These are phyloP conservation scores for Decapterus maruadsi DNA, from an alignment of 2,797 vertebrate genomes.

Conservation along the genomic window DNA sequence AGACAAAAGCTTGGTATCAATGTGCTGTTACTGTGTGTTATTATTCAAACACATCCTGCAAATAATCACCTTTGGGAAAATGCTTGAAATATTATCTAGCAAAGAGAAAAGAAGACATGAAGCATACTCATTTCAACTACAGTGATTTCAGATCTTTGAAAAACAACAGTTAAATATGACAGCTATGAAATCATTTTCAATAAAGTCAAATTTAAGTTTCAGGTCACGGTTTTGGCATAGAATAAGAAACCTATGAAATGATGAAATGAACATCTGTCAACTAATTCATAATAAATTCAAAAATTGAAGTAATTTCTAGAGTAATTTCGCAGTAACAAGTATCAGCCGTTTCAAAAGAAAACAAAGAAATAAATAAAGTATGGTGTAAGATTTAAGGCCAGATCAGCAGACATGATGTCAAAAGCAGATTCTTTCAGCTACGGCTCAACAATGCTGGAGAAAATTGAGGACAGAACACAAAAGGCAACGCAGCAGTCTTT, in stretches of 20 bases:
- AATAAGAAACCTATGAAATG: not conserved
- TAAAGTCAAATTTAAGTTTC: not conserved
- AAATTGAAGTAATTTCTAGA: not conserved
- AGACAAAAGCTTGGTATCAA: slow-evolving; percentile 25
- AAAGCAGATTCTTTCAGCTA: not conserved
- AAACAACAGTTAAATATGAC: not conserved
- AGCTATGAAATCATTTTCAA: not conserved
- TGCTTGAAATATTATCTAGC: not conserved
- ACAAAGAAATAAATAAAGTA: not conserved
- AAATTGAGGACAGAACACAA: not conserved
- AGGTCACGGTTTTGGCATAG: not conserved
- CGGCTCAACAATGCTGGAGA: not conserved
- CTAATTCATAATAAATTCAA: not conserved
- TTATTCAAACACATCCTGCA: slow-evolving; percentile 39
- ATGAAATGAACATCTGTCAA: not conserved
- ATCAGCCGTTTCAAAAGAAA: not conserved
- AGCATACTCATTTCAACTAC: not conserved
- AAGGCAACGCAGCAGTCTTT: not conserved
- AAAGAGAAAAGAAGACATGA: slow-evolving; percentile 16
- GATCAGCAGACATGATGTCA: not conserved
- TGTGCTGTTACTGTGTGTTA: slow-evolving; percentile 8
- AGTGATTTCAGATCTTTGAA: not conserved
- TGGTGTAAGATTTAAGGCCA: not conserved
- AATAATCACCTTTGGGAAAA: slow-evolving; percentile 25
- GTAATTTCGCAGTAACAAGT: not conserved